A percentile compares a stretch with the other conserved stretches of the same genome.
Conservation (phyloP, 2,113 vertebrate genomes). For the Channa argus region DNA sequence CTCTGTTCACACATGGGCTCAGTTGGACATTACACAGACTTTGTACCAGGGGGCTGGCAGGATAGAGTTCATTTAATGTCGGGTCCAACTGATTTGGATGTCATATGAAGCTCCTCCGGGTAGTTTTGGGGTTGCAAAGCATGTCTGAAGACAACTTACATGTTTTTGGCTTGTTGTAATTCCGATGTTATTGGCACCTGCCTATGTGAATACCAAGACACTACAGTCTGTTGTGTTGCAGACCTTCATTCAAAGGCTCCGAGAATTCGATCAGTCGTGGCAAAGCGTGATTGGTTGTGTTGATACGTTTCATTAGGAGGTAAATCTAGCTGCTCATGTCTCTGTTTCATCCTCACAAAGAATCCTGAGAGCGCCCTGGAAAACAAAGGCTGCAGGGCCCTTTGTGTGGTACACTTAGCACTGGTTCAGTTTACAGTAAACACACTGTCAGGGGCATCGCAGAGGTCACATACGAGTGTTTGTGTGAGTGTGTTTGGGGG, state of each 20-base stretch:
- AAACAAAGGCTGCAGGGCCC: conserved; percentile 68
- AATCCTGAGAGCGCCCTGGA: conserved; percentile 60
- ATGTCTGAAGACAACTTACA: too few relatives aligned
- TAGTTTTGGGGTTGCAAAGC: too few relatives aligned
- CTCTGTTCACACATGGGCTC: too few relatives aligned
- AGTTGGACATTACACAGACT: too few relatives aligned
- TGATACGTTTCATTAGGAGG: conserved; percentile 78
- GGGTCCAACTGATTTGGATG: too few relatives aligned
- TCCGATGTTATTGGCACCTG: too few relatives aligned
- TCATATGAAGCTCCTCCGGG: too few relatives aligned
- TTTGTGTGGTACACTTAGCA: conserved; percentile 62
- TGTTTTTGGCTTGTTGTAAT: too few relatives aligned
- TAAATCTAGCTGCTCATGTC: conserved; percentile 75
- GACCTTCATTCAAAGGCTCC: conserved; percentile 11
- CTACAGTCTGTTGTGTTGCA: not conserved
- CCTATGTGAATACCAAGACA: too few relatives aligned
- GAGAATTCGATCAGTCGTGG: conserved; percentile 52
- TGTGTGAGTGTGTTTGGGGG: conserved; percentile 34
- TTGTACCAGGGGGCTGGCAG: too few relatives aligned
- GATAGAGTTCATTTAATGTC: too few relatives aligned
- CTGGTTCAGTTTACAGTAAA: conserved; percentile 82
- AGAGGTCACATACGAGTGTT: conserved; percentile 70
- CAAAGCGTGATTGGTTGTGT: conserved; percentile 66
- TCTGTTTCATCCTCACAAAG: conserved; percentile 60
- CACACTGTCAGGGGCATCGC: conserved; percentile 64